phyloP scores from a whole-genome alignment of 2,113 vertebrate species.

The Tachuris rubrigastra region DNA sequence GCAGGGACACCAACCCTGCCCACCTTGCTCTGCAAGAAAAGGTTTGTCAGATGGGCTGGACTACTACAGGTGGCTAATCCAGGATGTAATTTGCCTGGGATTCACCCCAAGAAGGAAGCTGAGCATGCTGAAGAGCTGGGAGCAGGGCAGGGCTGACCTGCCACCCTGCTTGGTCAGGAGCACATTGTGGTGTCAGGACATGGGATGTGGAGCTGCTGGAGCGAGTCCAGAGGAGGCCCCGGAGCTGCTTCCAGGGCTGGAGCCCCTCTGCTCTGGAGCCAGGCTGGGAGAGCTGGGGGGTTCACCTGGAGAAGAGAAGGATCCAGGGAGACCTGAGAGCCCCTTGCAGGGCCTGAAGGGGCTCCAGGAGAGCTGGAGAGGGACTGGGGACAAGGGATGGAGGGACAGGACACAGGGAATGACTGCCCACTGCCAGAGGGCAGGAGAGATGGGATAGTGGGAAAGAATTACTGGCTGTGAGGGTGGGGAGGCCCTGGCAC shows the following conservation, averaged over 20 bases:
- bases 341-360: background rate
- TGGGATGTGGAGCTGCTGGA: background rate
- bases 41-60: background rate
- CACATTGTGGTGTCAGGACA: accelerated
- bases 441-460: background rate
- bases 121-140: background rate
- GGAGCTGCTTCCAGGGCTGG: background rate
- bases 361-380: background rate
- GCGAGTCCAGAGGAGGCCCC: background rate
- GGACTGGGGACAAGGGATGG: background rate
- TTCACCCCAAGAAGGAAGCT: background rate
- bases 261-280: background rate
- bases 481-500: background rate
- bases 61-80: background rate
- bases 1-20: background rate
- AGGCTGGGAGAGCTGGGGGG: background rate
- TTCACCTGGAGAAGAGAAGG: background rate
- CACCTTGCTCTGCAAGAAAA: background rate
- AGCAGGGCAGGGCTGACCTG: background rate
- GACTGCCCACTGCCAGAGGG: background rate
- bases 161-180: accelerated
- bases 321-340: background rate
- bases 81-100: background rate
- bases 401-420: no score
- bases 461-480: background rate